phyloP scores from a whole-genome alignment of 2,888 invertebrate genomes.

The Drosophila ustulata region DNA sequence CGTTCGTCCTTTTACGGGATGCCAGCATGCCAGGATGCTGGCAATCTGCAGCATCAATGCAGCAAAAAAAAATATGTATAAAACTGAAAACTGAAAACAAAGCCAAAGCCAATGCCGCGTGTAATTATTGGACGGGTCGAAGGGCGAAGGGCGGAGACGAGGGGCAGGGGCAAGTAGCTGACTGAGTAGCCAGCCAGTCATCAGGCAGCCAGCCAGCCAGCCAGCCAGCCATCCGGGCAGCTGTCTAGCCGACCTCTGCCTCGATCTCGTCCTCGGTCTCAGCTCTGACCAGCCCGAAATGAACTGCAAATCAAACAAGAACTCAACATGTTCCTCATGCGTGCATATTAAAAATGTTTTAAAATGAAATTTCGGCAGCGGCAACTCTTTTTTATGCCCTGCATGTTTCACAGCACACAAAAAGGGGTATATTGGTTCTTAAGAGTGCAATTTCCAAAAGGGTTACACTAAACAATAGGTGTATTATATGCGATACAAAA shows the following conservation, averaged over 20 bases:
- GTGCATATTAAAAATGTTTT: slow-evolving; percentile 78
- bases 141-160: slow-evolving; percentile 9
- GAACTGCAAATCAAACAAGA: slow-evolving; percentile 71
- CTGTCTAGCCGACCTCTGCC: slow-evolving; percentile 66
- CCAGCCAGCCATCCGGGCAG: slow-evolving; percentile 50
- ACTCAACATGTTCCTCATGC: slow-evolving; percentile 61
- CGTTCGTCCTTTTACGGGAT: slow-evolving; percentile 77
- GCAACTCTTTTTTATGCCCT: slow-evolving; percentile 26
- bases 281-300: slow-evolving; percentile 53
- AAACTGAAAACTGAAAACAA: slow-evolving; percentile 52
- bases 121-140: slow-evolving; percentile 71
- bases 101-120: slow-evolving; percentile 76
- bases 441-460: too few relatives aligned
- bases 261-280: slow-evolving; percentile 18
- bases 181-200: slow-evolving; percentile 39
- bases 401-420: not conserved
- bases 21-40: slow-evolving; percentile 46
- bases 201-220: slow-evolving; percentile 27
- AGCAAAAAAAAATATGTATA: slow-evolving; percentile 16
- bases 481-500: too few relatives aligned
- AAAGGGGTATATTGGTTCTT: not conserved
- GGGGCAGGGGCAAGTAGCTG: slow-evolving; percentile 5
- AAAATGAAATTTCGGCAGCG: slow-evolving; percentile 51
- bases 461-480: too few relatives aligned
- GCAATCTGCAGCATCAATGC: slow-evolving; percentile 18